These are phyloP conservation scores for Todiramphus chloris DNA, from an alignment of 2,113 vertebrate species.

Conservation along the genomic window DNA sequence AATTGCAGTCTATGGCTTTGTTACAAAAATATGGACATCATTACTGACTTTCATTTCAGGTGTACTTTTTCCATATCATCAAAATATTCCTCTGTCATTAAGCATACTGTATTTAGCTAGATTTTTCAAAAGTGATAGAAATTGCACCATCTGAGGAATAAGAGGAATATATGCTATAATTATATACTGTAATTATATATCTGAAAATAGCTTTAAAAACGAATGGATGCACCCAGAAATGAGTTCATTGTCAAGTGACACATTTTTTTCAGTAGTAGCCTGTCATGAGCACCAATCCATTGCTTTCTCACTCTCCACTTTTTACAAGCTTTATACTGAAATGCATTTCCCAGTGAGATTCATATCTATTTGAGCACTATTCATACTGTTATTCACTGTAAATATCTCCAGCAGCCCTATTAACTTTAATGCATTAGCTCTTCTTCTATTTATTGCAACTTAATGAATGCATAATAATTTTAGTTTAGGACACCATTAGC, in stretches of 20 bases:
- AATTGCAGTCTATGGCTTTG: not conserved
- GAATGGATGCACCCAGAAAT: not conserved
- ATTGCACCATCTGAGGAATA: not conserved
- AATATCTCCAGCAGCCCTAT: slow-evolving; percentile 54
- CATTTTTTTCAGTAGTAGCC: not conserved
- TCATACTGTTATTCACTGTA: slow-evolving; percentile 22
- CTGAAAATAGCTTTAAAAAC: not conserved
- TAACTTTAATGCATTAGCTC: slow-evolving; percentile 56
- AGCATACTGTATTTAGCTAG: not conserved
- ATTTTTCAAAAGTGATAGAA: not conserved
- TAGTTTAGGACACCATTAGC: slow-evolving; percentile 40
- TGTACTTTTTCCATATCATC: not conserved
- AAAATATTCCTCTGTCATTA: not conserved
- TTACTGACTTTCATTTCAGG: not conserved
- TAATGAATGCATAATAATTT: slow-evolving; percentile 63
- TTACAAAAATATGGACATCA: not conserved
- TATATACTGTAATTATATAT: not conserved
- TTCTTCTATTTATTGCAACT: slow-evolving; percentile 53
- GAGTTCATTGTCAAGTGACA: not conserved
- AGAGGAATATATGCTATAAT: not conserved
- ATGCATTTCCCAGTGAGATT: slow-evolving; percentile 17
- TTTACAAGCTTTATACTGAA: slow-evolving; percentile 17
- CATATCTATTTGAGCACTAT: not conserved
- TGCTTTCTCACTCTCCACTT: not conserved
- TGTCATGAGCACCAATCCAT: not conserved